Base-by-base conservation (phyloP, 1,140 invertebrate species). In the Gonatopus flavifemur region DNA sequence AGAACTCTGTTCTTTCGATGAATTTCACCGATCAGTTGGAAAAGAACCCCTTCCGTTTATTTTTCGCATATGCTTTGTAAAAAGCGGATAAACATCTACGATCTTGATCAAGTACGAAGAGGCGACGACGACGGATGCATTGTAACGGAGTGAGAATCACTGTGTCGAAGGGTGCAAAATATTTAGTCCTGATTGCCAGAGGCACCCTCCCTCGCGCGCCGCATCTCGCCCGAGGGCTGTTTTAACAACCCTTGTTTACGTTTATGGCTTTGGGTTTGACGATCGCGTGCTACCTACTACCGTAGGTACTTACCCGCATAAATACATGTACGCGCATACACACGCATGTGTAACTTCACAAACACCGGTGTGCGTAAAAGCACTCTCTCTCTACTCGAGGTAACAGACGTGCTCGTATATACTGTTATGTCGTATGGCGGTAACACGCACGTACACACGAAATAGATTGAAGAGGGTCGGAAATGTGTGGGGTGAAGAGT, bases 191-290 rank as follows among this genome's bases (percentile, higher is more conserved):
- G 69, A 72, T 70, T 62, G 66, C 67, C 66, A 70, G 71, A n/a
- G n/a, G n/a, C n/a, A n/a, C n/a, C n/a, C n/a, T n/a, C n/a, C n/a
- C n/a, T n/a, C n/a, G n/a, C n/a, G n/a, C 66, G 66, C 57, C 59
- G 49, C 42, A 47, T 53, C 48, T 57, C 39, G 43, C 52, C 57
- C 52, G 54, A 48, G 59, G 66, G 57, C 58, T 57, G 66, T 45
- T 53, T 62, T 69, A 74, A 77, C 70, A 72, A 67, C 68, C 72
- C 74, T 77, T 74, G 73, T 77, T 76, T 77, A 76, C 66, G 69
- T 75, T 77, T 76, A 76, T 69, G 58, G 67, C 66, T 69, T 63
- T 59, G 62, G 64, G 62, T 67, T 74, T 70, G 70, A 72, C 63
- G 69, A 74, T 67, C 70, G 64, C 64, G 65, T 70, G 68, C 51